Percentiles rank a stretch among this genome's conserved stretches.
These are phyloP conservation scores for Rotaria macrura DNA, from an alignment of 2,888 invertebrate genomes.

Conservation along the genomic window DNA sequence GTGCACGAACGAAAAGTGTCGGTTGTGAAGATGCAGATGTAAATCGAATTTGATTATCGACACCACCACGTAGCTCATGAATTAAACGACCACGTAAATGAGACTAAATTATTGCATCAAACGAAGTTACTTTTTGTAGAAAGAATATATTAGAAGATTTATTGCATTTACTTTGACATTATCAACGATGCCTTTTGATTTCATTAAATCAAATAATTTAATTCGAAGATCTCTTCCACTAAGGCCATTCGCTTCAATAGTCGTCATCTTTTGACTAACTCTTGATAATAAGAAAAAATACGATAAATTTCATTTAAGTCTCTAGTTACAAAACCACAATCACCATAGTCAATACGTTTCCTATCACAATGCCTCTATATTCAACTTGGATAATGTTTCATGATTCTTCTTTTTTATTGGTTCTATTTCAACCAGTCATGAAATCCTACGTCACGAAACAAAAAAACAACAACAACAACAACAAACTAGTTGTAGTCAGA, in stretches of 20 bases:
- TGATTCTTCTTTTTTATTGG: neutral
- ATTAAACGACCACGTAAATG: neutral
- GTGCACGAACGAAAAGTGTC: neutral
- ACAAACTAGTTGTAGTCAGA: too few relatives aligned
- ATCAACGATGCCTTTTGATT: constrained; percentile 2
- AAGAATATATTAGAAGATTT: neutral
- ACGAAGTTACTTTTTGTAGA: neutral
- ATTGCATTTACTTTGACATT: neutral
- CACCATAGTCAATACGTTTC: neutral
- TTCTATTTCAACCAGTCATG: neutral
- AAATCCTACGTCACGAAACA: neutral
- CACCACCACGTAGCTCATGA: neutral
- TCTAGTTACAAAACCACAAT: neutral
- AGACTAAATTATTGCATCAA: neutral
- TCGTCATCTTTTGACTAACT: neutral
- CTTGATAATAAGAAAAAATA: neutral
- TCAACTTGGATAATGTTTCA: neutral
- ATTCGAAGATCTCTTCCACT: constrained; percentile 8
- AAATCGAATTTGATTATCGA: neutral
- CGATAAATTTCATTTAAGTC: neutral
- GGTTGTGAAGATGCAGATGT: neutral
- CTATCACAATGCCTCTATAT: neutral
- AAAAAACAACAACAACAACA: too few relatives aligned
- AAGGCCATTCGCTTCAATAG: neutral
- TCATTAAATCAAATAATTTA: constrained; percentile 9